A percentile compares a stretch with the other conserved stretches of the same genome.
Evolutionary conservation across 2,113 vertebrate species (phyloP).

Genomic region (Rutilus rutilus): DNA sequence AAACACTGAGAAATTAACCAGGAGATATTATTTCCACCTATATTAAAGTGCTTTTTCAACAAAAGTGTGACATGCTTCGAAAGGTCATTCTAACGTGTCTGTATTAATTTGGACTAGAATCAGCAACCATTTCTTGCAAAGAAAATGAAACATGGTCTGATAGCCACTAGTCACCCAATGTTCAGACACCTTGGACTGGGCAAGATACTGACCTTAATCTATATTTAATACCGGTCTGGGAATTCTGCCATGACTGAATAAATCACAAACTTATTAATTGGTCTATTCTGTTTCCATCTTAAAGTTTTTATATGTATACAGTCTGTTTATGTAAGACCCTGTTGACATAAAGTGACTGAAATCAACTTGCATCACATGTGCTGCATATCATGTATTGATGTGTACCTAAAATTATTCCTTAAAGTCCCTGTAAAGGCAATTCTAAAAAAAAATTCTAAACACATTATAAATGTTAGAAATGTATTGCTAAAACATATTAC

Average conservation of each 20-base stretch:
- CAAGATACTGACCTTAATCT: conserved; percentile 24
- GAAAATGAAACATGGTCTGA: not conserved
- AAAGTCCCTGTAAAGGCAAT: too few species aligned
- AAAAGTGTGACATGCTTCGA: not conserved
- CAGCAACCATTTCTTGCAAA: not conserved
- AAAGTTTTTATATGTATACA: not conserved
- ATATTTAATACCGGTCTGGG: not conserved
- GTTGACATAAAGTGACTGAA: not conserved
- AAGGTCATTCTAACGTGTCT: conserved; percentile 16
- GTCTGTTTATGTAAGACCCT: not conserved
- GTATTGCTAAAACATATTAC: too few species aligned
- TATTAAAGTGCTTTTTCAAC: not conserved
- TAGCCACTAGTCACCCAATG: not conserved
- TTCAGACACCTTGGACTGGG: conserved; percentile 7
- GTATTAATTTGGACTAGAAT: conserved; percentile 14
- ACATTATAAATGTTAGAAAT: too few species aligned
- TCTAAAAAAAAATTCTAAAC: too few species aligned
- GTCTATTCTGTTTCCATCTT: conserved; percentile 12
- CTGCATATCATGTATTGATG: not conserved
- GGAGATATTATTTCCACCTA: conserved; percentile 11
- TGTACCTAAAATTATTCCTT: not conserved
- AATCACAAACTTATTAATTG: conserved; percentile 18
- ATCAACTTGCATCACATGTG: not conserved
- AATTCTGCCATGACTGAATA: conserved; percentile 22
- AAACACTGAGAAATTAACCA: conserved; percentile 33